Percentiles rank a stretch among this genome's conserved stretches.
These are phyloP conservation scores for Aythya baeri DNA, from an alignment of 2,113 vertebrate species.

Conservation along the genomic window DNA sequence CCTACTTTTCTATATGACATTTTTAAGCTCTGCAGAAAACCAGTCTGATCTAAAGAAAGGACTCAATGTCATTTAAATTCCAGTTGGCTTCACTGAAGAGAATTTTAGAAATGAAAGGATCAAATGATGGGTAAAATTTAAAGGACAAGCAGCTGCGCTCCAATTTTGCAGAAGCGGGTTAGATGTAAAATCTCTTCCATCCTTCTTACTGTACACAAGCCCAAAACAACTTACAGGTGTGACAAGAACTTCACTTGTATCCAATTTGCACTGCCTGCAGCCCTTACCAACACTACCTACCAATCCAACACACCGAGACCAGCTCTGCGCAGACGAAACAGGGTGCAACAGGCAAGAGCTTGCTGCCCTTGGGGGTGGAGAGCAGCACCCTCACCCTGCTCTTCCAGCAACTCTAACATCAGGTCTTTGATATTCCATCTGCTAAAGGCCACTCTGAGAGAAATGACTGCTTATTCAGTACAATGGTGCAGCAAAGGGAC, in stretches of 20 bases:
- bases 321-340: not conserved
- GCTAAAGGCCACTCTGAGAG: not conserved
- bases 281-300: not conserved
- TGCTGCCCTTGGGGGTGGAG: not conserved
- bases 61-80: not conserved
- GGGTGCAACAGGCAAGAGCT: fast-evolving
- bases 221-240: fast-evolving
- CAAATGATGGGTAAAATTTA: not conserved
- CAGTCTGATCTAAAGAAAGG: not conserved
- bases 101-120: not conserved
- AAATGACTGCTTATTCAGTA: not conserved
- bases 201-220: not conserved
- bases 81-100: not conserved
- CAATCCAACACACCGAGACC: not conserved
- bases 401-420: not conserved
- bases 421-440: not conserved
- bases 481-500: not conserved
- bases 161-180: not conserved
- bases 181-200: not conserved
- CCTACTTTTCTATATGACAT: not conserved
- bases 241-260: not conserved
- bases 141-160: not conserved
- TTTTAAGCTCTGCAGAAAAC: not conserved
- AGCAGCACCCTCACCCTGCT: not conserved
- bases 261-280: not conserved